Percentiles rank a stretch among this genome's conserved stretches.
Conservation (phyloP, 2,797 vertebrate genomes). For the Limosa lapponica region DNA sequence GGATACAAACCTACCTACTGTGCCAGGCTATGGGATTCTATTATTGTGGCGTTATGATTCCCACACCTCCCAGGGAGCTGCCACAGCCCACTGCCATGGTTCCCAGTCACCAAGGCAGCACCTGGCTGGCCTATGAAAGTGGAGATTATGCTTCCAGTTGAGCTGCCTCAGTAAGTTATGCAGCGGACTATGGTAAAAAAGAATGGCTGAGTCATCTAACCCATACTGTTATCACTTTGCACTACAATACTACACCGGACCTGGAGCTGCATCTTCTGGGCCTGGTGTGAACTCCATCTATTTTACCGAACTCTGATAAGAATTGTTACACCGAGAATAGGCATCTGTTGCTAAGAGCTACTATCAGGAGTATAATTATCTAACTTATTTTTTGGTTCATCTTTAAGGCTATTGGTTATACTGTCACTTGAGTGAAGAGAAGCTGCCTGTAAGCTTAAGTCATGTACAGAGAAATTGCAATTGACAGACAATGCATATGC, state of each 20-base stretch:
- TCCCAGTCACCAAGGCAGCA: not conserved
- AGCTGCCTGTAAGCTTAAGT: not conserved
- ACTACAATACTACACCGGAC: not conserved
- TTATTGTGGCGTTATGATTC: not conserved
- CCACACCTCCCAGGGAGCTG: not conserved
- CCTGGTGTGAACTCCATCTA: not conserved
- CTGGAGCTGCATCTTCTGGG: not conserved
- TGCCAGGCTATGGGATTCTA: not conserved
- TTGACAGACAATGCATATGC: not conserved
- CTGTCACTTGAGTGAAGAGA: not conserved
- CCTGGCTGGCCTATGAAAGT: not conserved
- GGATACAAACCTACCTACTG: not conserved
- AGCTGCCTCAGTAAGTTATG: not conserved
- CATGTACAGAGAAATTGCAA: accelerated
- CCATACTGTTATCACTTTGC: not conserved
- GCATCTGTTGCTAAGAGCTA: not conserved
- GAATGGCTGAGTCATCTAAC: not conserved
- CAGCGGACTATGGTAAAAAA: not conserved
- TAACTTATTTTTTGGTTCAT: not conserved
- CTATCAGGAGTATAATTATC: not conserved
- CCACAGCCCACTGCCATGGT: not conserved
- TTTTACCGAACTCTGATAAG: not conserved
- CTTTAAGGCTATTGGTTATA: not conserved
- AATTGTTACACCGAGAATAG: not conserved
- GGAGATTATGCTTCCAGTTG: not conserved